A percentile compares a stretch with the other conserved stretches of the same genome.
Conservation (phyloP, 2,113 vertebrate species). For the Cricetomys ansorgei region DNA sequence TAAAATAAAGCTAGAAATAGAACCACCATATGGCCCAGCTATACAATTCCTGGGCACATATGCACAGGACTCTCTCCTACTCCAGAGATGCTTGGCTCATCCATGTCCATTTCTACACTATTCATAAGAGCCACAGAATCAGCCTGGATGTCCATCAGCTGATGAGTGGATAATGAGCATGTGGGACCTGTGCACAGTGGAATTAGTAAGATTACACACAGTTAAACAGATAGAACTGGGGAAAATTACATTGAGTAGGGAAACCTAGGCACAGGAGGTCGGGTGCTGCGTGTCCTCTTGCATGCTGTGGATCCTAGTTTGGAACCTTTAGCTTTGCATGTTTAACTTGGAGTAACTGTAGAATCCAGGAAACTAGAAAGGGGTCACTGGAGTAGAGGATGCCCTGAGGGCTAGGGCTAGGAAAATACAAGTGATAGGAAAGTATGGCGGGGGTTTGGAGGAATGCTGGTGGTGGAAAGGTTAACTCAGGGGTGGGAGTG, state of each 20-base stretch:
- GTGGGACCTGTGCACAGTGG: background rate
- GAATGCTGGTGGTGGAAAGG: too few species aligned
- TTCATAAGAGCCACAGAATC: background rate
- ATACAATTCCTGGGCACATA: background rate
- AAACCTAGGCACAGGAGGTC: background rate
- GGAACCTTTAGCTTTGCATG: background rate
- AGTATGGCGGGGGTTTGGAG: background rate
- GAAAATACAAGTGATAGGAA: too few species aligned
- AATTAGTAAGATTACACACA: background rate
- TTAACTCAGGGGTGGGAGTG: too few species aligned
- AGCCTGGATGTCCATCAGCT: background rate
- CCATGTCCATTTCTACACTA: background rate
- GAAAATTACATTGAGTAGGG: background rate
- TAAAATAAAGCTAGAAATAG: background rate
- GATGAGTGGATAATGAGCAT: background rate
- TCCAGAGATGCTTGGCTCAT: background rate
- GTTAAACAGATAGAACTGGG: background rate
- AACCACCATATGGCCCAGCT: background rate
- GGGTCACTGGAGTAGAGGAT: background rate
- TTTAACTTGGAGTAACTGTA: background rate
- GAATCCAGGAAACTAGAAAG: background rate
- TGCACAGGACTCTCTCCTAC: background rate
- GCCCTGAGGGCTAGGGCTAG: background rate
- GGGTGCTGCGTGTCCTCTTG: background rate
- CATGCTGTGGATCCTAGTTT: background rate